Base-by-base conservation (phyloP, 2,888 invertebrate genomes). In the Drymonia ruficornis region DNA sequence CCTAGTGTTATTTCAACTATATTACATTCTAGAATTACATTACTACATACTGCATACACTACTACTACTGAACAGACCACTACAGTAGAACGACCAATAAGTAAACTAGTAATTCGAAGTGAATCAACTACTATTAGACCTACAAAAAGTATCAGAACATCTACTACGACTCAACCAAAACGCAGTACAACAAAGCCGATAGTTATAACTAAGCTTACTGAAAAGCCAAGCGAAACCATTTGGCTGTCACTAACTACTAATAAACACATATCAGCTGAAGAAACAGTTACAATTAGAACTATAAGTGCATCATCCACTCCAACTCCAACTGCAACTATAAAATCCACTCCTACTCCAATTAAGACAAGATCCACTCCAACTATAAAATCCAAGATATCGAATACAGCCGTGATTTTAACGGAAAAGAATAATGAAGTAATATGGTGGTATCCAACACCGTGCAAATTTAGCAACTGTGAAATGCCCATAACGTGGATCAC, bases 401-500 rank as follows among this genome's bases (percentile, higher is more conserved):
- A 8, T 1, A 15, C 19, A 13, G 2, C 19, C 11, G 13, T 2
- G 12, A 12, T 19, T 19, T 1, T 15, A 45, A 23, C 28, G n/a
- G 9, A 11, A 12, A 45, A 6, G 15, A 45, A 13, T n/a, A 6
- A 28, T 16, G 34, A 47, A 16, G 16, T 34, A 29, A 12, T 28
- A 15, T 45, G 18, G 47, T 18, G 29, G 29, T 34, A 47, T 34
- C 29, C 29, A 34, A 47, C 16, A 4, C 1, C n/a, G 13, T 47
- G 31, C 16, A 47, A 47, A 45, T 15, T 1, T n/a, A 45, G 45
- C 8, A 16, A 31, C 18, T 47, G 47, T 34, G 34, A 31, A 16
- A 16, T 47, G 12, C 47, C 47, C 31, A 13, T 47, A 0, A 34
- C 47, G 0, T 74, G 72, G 71, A 53, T 61, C 13, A 67, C 65